These are phyloP conservation scores for Napeogenes sylphis DNA, from an alignment of 2,888 invertebrate genomes.

Conservation along the genomic window DNA sequence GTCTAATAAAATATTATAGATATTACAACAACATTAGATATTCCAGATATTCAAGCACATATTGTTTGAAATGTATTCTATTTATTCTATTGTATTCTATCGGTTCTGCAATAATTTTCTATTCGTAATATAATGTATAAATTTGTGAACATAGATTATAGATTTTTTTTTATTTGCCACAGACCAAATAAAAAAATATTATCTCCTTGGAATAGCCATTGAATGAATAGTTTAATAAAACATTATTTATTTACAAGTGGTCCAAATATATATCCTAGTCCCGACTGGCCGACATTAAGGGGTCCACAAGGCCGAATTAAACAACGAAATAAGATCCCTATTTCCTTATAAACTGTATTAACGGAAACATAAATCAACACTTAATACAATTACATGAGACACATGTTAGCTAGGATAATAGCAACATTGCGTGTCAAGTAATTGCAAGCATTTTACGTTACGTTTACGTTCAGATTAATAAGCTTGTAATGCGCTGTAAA, in stretches of 20 bases:
- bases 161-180: too few species aligned
- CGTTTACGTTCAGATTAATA: constrained; percentile 43
- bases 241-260: too few species aligned
- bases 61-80: too few species aligned
- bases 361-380: constrained; percentile 34
- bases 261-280: not conserved
- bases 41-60: too few species aligned
- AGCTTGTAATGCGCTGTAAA: constrained; percentile 64
- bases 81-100: too few species aligned
- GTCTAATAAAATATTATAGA: constrained; percentile 18
- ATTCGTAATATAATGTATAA: too few species aligned
- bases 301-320: constrained; percentile 17
- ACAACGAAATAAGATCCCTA: constrained; percentile 18
- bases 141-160: too few species aligned
- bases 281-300: constrained; percentile 6
- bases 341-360: constrained; percentile 28
- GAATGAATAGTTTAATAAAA: too few species aligned
- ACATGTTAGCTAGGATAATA: constrained; percentile 31
- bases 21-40: not conserved
- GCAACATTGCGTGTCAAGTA: constrained; percentile 60
- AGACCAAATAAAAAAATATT: too few species aligned
- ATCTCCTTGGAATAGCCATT: too few species aligned
- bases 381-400: constrained; percentile 30
- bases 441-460: constrained; percentile 50
- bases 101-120: too few species aligned